Evolutionary conservation across 1,140 invertebrate species (phyloP).

Genomic region (Heterodera schachtii): DNA sequence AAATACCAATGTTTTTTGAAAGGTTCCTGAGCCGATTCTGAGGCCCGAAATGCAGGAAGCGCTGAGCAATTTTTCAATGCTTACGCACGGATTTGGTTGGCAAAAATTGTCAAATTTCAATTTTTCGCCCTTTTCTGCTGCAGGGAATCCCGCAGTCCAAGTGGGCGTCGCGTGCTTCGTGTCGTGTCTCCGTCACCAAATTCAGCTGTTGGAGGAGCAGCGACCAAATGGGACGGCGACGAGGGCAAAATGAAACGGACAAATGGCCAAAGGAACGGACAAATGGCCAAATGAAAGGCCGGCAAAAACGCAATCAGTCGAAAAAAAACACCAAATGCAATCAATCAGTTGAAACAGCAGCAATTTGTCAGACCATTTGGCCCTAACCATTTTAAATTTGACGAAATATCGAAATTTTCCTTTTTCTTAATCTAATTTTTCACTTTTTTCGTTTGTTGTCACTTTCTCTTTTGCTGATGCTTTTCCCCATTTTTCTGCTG

Average conservation of each 20-base stretch:
- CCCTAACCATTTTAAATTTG: too few species aligned
- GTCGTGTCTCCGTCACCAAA: constrained; percentile 9
- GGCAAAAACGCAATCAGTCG: too few species aligned
- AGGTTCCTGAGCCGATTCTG: constrained; percentile 50
- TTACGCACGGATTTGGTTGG: constrained; percentile 55
- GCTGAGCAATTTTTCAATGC: constrained; percentile 56
- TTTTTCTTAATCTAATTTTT: too few species aligned
- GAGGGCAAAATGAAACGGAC: constrained; percentile 4
- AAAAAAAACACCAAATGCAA: too few species aligned
- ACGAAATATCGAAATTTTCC: too few species aligned
- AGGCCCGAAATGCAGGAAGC: constrained; percentile 44
- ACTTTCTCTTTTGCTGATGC: too few species aligned
- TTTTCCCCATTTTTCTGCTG: too few species aligned
- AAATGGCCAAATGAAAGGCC: too few species aligned
- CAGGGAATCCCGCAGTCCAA: constrained; percentile 28
- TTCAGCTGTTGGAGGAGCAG: constrained; percentile 16
- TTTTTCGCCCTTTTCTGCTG: background rate
- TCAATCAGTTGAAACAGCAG: too few species aligned
- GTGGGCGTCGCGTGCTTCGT: constrained; percentile 19
- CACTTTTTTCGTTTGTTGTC: too few species aligned
- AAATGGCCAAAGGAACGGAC: too few species aligned
- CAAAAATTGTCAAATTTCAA: background rate
- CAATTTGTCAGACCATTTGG: too few species aligned
- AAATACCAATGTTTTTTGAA: background rate
- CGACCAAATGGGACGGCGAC: background rate